Percentiles rank a stretch among this genome's conserved stretches.
Evolutionary conservation across 2,113 vertebrate species (phyloP).

Genomic region (Platysteira castanea): DNA sequence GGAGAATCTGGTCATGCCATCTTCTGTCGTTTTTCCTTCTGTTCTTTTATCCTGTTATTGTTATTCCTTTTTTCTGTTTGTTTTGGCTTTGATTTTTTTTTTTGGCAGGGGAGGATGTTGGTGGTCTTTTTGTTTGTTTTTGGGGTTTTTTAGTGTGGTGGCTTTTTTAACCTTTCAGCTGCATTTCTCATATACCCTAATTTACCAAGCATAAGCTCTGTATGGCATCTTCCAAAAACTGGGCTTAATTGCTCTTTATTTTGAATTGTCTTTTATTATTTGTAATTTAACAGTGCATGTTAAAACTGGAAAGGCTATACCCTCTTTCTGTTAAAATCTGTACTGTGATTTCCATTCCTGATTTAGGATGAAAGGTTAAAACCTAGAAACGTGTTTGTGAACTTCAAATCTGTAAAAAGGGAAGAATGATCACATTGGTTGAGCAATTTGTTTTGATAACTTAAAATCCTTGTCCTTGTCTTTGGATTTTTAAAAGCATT

Average conservation of each 20-base stretch:
- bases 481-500: background rate
- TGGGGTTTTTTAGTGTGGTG: rapidly evolving
- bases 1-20: background rate
- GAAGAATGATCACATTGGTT: background rate
- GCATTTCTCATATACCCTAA: background rate
- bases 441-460: background rate
- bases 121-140: background rate
- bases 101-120: rapidly evolving
- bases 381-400: background rate
- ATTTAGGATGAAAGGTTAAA: background rate
- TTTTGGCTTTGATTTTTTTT: background rate
- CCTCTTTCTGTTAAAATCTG: background rate
- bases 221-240: background rate
- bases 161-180: background rate
- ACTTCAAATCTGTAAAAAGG: background rate
- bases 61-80: background rate
- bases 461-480: background rate
- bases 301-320: background rate
- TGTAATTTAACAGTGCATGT: background rate
- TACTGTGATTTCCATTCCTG: background rate
- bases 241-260: background rate
- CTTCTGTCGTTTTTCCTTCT: background rate
- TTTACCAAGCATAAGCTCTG: background rate
- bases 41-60: background rate
- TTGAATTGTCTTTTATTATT: background rate